Conservation (phyloP, 2,888 invertebrate species). For the Polyommatus iphigenia region DNA sequence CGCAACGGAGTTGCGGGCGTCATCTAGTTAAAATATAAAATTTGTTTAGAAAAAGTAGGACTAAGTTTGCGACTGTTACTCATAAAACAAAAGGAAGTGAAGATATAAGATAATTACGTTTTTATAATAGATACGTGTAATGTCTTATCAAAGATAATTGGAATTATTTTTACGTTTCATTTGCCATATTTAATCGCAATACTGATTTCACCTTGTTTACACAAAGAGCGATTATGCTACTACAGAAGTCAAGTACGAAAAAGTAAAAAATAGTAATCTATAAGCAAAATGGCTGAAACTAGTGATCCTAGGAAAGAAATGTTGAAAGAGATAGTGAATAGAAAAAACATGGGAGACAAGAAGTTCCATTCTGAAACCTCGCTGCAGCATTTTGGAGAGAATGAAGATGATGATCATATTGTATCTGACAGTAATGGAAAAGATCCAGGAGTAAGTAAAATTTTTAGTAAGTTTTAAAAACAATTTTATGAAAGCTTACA, state of each 20-base stretch:
- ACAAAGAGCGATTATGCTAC: slow-evolving; percentile 35
- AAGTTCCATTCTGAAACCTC: slow-evolving; percentile 72
- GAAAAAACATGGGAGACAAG: slow-evolving; percentile 63
- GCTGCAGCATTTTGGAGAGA: slow-evolving; percentile 60
- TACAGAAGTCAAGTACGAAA: not conserved
- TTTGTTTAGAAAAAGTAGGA: no score
- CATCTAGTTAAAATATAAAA: no score
- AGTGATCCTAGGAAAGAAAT: slow-evolving; percentile 51
- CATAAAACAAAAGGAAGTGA: slow-evolving; percentile 41
- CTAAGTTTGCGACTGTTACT: not conserved
- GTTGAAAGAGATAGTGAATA: slow-evolving; percentile 59
- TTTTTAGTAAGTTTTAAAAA: not conserved
- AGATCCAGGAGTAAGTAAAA: slow-evolving; percentile 64
- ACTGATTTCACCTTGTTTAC: slow-evolving; percentile 44
- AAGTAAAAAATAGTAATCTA: not conserved
- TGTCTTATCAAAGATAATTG: slow-evolving; percentile 53
- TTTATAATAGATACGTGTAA: slow-evolving; percentile 56
- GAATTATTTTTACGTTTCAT: slow-evolving; percentile 59
- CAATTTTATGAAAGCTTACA: not conserved
- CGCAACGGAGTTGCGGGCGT: no score
- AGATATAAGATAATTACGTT: slow-evolving; percentile 54
- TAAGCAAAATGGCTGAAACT: slow-evolving; percentile 52
- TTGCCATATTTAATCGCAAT: slow-evolving; percentile 63
- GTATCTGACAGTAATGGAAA: slow-evolving; percentile 41
- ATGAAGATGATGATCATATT: slow-evolving; percentile 51